A percentile compares a stretch with the other conserved stretches of the same genome.
These are phyloP conservation scores for Leptinotarsa juncta DNA, from an alignment of 2,888 invertebrate genomes.

Conservation along the genomic window DNA sequence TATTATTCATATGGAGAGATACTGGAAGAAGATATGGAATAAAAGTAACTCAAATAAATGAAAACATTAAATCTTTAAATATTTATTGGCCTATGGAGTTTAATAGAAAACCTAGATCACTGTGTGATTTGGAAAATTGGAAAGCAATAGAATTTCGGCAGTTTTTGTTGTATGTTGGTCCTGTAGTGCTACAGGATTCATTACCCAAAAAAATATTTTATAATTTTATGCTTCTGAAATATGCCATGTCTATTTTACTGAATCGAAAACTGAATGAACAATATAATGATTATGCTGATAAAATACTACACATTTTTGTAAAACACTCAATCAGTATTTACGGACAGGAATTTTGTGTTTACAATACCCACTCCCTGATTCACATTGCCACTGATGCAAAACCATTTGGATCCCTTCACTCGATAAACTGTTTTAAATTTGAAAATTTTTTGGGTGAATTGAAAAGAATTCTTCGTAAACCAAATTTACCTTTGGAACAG, in stretches of 20 bases:
- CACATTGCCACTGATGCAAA: slow-evolving; percentile 29
- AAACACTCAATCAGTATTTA: slow-evolving; percentile 24
- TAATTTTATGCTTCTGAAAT: slow-evolving; percentile 45
- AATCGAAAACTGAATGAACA: slow-evolving; percentile 33
- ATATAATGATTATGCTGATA: slow-evolving; percentile 41
- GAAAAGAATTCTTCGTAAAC: slow-evolving; percentile 31
- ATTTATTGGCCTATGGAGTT: slow-evolving; percentile 48
- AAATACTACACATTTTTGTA: slow-evolving; percentile 34
- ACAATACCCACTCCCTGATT: slow-evolving; percentile 30
- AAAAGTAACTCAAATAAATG: slow-evolving; percentile 3
- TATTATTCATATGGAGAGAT: slow-evolving; percentile 33
- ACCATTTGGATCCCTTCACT: slow-evolving; percentile 23
- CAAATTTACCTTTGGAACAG: slow-evolving; percentile 32
- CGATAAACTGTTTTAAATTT: slow-evolving; percentile 33
- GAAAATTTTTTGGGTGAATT: slow-evolving; percentile 26
- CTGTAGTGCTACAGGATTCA: slow-evolving; percentile 34
- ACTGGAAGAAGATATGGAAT: slow-evolving; percentile 36
- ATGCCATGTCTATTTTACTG: slow-evolving; percentile 42
- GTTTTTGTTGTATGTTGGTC: slow-evolving; percentile 45
- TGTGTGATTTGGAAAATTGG: slow-evolving; percentile 44
- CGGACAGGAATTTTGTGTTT: slow-evolving; percentile 30
- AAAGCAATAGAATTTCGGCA: slow-evolving; percentile 49
- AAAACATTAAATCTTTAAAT: background rate
- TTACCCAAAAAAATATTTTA: slow-evolving; percentile 36
- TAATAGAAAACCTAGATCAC: slow-evolving; percentile 47